Base-by-base conservation (phyloP, 2,113 vertebrate genomes). In the Nerophis ophidion region DNA sequence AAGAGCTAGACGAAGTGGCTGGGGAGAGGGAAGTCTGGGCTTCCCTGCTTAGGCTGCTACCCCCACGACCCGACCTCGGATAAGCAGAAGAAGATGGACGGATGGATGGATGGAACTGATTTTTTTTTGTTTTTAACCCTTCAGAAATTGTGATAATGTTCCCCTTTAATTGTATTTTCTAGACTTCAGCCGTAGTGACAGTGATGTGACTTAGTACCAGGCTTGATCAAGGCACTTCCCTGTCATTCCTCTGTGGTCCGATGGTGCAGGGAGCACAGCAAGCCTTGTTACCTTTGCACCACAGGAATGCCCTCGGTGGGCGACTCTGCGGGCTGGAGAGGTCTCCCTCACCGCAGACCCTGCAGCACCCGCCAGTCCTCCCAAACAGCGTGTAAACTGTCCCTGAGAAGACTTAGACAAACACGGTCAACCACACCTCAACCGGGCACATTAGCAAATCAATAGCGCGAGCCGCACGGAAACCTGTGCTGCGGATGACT, bases 381-480 rank as follows among this genome's bases (percentile, higher is more conserved):
- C 67, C 63, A 38, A 10, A 70, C 72, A 72, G 77, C 84, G 81
- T 83, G 72, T 84, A 81, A 87, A 84, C 53, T 5, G 55, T 26
- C 74, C 64, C 65, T 62, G 68, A 80, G 81, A 82, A 75, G 76
- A 81, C 80, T 74, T 59, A 81, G 67, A 76, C 77, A 83, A 83
- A 84, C 79, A 82, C 52, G 66, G 76, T 60, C 72, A 67, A 82
- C 82, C 81, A 63, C 82, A 85, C 77, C 76, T 84, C 72, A 66
- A 63, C 75, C 72, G 10, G 61, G 16, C 75, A 79, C 76, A 80
- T 84, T 84, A 79, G 81, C 72, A 84, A 82, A 83, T 84, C 84
- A 75, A 70, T 77, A 67, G 66, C 49, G 61, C 65, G 63, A 54
- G 56, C 75, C 82, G 51, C 76, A 75, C 68, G 60, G 61, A 79